A percentile compares a stretch with the other conserved stretches of the same genome.
phyloP scores from a whole-genome alignment of 2,888 invertebrate species.

The Scotopteryx bipunctaria region DNA sequence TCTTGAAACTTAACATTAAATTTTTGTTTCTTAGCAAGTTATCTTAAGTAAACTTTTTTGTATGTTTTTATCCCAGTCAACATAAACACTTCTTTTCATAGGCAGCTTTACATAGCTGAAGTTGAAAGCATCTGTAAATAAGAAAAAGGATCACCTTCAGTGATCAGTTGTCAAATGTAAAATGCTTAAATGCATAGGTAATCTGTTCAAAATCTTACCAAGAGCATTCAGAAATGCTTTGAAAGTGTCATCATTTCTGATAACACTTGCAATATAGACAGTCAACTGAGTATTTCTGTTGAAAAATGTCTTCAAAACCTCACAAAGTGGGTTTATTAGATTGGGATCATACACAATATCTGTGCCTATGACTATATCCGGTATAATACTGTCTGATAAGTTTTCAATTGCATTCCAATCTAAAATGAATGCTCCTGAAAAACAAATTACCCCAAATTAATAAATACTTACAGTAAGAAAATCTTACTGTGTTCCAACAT shows the following conservation, averaged over 20 bases:
- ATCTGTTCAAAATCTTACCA: constrained; percentile 73
- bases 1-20: not conserved
- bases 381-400: constrained; percentile 45
- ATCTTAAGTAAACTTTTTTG: constrained; percentile 59
- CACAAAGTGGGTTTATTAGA: constrained; percentile 60
- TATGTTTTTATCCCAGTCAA: constrained; percentile 60
- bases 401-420: constrained; percentile 64
- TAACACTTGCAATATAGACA: constrained; percentile 65
- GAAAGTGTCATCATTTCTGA: constrained; percentile 86
- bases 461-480: too few species aligned
- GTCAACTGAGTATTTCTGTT: constrained; percentile 54
- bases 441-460: not conserved
- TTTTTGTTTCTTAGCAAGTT: constrained; percentile 27
- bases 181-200: too few species aligned
- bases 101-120: constrained; percentile 45
- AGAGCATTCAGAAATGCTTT: constrained; percentile 80
- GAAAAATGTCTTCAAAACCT: constrained; percentile 55
- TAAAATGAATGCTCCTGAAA: constrained; percentile 59
- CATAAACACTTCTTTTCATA: constrained; percentile 39
- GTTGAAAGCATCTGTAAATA: constrained; percentile 53
- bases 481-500: too few species aligned
- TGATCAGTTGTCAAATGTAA: too few species aligned
- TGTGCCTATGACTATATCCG: constrained; percentile 71
- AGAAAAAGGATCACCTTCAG: not conserved
- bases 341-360: constrained; percentile 76